A percentile compares a stretch with the other conserved stretches of the same genome.
Evolutionary conservation across 2,113 vertebrate genomes (phyloP).

Genomic region (Osmerus eperlanus): DNA sequence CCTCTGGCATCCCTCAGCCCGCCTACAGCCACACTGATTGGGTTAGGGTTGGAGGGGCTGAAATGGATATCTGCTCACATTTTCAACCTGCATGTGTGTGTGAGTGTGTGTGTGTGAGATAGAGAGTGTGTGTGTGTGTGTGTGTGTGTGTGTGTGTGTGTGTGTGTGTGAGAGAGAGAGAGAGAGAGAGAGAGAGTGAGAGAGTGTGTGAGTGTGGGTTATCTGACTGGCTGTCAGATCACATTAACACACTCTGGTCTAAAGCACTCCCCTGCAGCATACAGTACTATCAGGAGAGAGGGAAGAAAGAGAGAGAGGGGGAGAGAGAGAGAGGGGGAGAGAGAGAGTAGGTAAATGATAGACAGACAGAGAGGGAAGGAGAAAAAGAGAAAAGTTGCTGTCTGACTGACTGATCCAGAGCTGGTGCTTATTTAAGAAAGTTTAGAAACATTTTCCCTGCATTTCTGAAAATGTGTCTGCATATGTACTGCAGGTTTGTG

Average conservation of each 20-base stretch:
- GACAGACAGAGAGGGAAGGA: neutral
- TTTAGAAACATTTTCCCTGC: neutral
- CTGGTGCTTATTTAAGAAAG: too few species aligned
- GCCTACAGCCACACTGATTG: neutral
- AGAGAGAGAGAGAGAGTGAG: neutral
- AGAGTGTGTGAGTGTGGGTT: neutral
- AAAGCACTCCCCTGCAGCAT: too few species aligned
- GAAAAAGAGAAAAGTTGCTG: neutral
- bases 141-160: neutral
- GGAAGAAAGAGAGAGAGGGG: neutral
- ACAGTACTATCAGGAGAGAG: neutral
- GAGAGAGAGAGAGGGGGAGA: slow-evolving; percentile 8
- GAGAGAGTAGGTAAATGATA: slow-evolving; percentile 7
- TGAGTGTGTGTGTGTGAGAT: neutral
- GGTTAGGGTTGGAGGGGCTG: neutral
- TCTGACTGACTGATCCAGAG: neutral
- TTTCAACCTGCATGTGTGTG: neutral
- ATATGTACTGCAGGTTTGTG: slow-evolving; percentile 17
- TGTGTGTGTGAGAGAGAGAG: neutral
- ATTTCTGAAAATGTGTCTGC: slow-evolving; percentile 14
- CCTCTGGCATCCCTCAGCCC: neutral
- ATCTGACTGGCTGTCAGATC: neutral
- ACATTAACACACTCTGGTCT: too few species aligned
- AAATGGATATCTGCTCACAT: neutral
- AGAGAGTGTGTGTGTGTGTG: too few species aligned